Evolutionary conservation across 2,113 vertebrate species (phyloP).

Genomic region (Vidua chalybeata): DNA sequence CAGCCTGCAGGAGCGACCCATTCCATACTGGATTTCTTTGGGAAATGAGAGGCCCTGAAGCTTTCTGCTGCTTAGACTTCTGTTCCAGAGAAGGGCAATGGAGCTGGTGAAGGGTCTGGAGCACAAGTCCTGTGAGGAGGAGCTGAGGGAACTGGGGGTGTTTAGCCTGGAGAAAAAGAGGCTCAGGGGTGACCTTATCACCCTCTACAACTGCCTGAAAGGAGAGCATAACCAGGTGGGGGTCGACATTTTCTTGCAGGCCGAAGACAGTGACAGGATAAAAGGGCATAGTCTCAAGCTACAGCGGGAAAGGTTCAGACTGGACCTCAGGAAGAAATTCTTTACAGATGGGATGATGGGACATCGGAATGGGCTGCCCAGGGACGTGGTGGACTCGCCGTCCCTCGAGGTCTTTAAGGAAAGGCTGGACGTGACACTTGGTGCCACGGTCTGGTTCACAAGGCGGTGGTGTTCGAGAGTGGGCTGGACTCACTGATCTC

Average conservation of each 20-base stretch:
- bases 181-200: not conserved
- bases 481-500: not conserved
- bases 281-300: not conserved
- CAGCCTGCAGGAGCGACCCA: rapidly evolving
- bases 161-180: not conserved
- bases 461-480: rapidly evolving
- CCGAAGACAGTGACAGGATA: not conserved
- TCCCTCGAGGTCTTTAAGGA: too few species aligned
- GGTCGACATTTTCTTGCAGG: not conserved
- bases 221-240: rapidly evolving
- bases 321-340: not conserved
- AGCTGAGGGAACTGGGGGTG: not conserved
- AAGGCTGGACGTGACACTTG: not conserved
- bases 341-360: too few species aligned
- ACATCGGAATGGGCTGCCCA: not conserved
- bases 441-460: not conserved
- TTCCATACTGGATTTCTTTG: rapidly evolving
- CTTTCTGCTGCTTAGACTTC: too few species aligned
- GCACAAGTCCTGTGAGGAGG: rapidly evolving
- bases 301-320: not conserved
- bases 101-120: not conserved
- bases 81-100: not conserved
- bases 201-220: not conserved
- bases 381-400: too few species aligned
- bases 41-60: too few species aligned